These are phyloP conservation scores for Drosophila anomelani DNA, from an alignment of 2,888 invertebrate species.

Conservation along the genomic window DNA sequence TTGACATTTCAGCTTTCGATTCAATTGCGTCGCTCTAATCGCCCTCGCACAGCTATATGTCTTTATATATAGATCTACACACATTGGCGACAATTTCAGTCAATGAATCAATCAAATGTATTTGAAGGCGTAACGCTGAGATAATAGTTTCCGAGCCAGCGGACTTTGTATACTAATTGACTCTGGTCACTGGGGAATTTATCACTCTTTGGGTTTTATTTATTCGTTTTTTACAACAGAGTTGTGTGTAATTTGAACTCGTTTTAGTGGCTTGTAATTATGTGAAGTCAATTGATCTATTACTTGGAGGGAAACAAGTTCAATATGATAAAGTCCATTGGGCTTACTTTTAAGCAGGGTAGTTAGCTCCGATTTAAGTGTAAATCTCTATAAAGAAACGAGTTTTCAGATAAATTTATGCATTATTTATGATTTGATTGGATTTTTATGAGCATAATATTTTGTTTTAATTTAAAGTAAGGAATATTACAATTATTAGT, in stretches of 20 bases:
- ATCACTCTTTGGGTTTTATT: background rate
- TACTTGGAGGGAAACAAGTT: conserved; percentile 15
- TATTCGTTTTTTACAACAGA: background rate
- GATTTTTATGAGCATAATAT: background rate
- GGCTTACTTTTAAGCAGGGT: background rate
- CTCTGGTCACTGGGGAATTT: conserved; percentile 12
- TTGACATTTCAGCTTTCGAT: conserved; percentile 54
- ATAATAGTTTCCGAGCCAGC: conserved; percentile 27
- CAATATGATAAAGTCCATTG: conserved; percentile 7
- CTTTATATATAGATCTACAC: background rate
- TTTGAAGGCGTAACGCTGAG: conserved; percentile 29
- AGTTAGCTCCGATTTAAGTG: background rate
- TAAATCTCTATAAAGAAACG: background rate
- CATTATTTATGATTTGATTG: background rate
- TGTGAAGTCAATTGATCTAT: conserved; percentile 26
- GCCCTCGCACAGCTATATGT: background rate
- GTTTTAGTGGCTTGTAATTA: conserved; percentile 32
- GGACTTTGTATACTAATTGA: conserved; percentile 29
- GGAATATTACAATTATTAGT: too few species aligned
- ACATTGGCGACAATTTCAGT: conserved; percentile 22
- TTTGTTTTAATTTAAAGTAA: background rate
- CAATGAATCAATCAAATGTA: conserved; percentile 47
- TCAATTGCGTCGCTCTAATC: conserved; percentile 37
- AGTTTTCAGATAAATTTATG: too few species aligned
- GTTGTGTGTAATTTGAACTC: conserved; percentile 7